A percentile compares a stretch with the other conserved stretches of the same genome.
phyloP scores from a whole-genome alignment of 2,113 vertebrate genomes.

The Mus musculus region GRCm39 chr8:51638501-51639000 shows the following conservation, averaged over 20 bases:
- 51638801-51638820: background rate
- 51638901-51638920: background rate
- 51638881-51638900: background rate
- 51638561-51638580: background rate
- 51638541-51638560: background rate
- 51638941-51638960: background rate
- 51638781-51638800: rapidly evolving
- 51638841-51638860: background rate
- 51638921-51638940: background rate
- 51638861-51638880: background rate
- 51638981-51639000: background rate
- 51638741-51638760: background rate
- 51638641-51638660: background rate
- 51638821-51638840: background rate
- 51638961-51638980: background rate
- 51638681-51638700: background rate
- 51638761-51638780: background rate
- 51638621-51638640: background rate
- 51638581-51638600: background rate
- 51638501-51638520: background rate
- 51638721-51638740: background rate
- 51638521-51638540: background rate
- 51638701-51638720: background rate
- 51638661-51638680: background rate
- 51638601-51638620: background rate